phyloP scores from a whole-genome alignment of 1,140 invertebrate genomes.

The Drosophila navojoa region DNA sequence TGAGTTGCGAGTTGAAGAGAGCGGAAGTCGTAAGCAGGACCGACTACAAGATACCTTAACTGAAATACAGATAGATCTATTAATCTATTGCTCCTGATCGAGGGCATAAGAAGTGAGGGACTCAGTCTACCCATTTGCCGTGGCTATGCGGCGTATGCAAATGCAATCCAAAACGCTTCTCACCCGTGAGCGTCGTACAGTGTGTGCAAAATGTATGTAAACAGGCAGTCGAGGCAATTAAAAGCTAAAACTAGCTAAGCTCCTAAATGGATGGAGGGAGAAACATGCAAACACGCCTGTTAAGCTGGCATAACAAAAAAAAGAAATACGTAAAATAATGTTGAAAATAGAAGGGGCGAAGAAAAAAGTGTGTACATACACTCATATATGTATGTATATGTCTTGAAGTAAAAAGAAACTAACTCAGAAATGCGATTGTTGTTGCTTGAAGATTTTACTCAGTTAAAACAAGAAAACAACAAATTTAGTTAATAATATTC shows the following conservation, averaged over 20 bases:
- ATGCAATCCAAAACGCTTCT: not conserved
- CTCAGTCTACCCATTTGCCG: too few species aligned
- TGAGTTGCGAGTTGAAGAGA: too few species aligned
- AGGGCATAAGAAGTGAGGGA: too few species aligned
- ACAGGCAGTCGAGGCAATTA: constrained; percentile 42
- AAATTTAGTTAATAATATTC: too few species aligned
- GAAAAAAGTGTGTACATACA: not conserved
- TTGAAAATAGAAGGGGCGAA: not conserved
- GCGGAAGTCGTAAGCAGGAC: too few species aligned
- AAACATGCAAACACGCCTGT: not conserved
- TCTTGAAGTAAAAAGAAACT: constrained; percentile 17
- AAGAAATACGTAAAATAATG: not conserved
- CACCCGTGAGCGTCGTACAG: constrained; percentile 7
- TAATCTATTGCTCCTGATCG: too few species aligned
- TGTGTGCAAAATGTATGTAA: constrained; percentile 37
- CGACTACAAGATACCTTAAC: too few species aligned
- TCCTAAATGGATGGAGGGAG: constrained; percentile 15
- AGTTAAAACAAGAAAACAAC: constrained; percentile 32
- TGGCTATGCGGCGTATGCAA: not conserved
- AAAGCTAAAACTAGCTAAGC: constrained; percentile 39
- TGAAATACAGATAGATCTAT: too few species aligned
- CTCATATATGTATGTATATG: not conserved
- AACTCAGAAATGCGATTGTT: constrained; percentile 19
- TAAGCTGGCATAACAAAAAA: constrained; percentile 18
- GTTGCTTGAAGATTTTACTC: constrained; percentile 25